These are phyloP conservation scores for Sylvicapra grimmia DNA, from an alignment of 2,113 vertebrate species.

Conservation along the genomic window DNA sequence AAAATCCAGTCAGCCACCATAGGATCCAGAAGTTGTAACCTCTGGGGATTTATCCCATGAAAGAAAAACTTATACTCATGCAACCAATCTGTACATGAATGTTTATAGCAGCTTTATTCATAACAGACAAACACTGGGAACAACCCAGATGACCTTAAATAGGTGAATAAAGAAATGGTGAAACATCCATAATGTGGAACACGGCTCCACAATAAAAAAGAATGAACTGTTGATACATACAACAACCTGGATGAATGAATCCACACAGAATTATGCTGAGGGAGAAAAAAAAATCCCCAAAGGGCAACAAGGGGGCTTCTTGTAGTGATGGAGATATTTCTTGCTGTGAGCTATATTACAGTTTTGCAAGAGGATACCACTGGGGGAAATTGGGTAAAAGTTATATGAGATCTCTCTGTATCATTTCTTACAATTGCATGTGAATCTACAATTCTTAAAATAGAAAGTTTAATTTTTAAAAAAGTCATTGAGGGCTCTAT, in stretches of 20 bases:
- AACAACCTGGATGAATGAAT: background rate
- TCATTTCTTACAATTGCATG: background rate
- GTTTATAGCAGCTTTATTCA: background rate
- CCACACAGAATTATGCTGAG: background rate
- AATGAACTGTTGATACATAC: background rate
- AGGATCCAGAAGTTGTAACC: background rate
- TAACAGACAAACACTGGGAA: background rate
- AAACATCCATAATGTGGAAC: background rate
- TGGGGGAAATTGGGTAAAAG: background rate
- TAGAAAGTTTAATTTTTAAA: background rate
- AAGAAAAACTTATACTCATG: background rate
- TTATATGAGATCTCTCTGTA: background rate
- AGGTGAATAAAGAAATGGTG: background rate
- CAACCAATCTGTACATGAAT: background rate
- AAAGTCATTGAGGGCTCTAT: background rate
- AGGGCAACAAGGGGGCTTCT: background rate
- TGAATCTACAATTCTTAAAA: background rate
- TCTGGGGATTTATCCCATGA: background rate
- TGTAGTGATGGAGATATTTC: background rate
- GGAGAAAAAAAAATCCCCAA: background rate
- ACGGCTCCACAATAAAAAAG: background rate
- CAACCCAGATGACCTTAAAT: background rate
- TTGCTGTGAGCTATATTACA: background rate
- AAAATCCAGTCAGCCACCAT: background rate
- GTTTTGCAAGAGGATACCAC: background rate